phyloP scores from a whole-genome alignment of 2,888 invertebrate genomes.

The Lasioglossum pauxillum region DNA sequence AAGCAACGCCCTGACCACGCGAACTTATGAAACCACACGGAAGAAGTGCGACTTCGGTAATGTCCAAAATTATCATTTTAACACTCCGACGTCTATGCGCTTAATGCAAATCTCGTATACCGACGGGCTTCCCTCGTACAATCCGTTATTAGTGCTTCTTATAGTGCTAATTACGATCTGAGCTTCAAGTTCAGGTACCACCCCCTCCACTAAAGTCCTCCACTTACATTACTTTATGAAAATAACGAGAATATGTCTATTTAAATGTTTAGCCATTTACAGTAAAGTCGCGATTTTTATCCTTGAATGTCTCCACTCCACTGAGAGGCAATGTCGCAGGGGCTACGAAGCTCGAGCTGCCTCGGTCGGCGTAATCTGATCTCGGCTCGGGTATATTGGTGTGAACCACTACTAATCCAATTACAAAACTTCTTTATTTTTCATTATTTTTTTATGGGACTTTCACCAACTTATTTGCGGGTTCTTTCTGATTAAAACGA shows the following conservation, averaged over 20 bases:
- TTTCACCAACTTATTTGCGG: too few species aligned
- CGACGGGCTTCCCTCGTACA: background rate
- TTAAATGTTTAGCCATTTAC: background rate
- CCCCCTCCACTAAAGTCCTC: background rate
- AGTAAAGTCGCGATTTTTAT: too few species aligned
- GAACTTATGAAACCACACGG: constrained; percentile 68
- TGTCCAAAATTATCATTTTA: background rate
- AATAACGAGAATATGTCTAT: background rate
- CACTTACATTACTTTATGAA: background rate
- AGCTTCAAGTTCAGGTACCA: background rate
- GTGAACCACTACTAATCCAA: too few species aligned
- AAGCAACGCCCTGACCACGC: constrained; percentile 57
- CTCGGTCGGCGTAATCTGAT: too few species aligned
- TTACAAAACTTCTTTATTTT: too few species aligned
- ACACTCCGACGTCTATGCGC: background rate
- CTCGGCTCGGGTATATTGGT: too few species aligned
- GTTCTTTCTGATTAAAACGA: too few species aligned
- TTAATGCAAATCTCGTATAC: background rate
- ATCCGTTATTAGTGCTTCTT: background rate
- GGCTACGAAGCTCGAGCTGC: too few species aligned
- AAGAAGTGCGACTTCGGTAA: constrained; percentile 78
- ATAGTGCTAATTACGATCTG: background rate
- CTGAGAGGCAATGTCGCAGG: too few species aligned
- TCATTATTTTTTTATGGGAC: too few species aligned
- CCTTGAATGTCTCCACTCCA: too few species aligned